Base-by-base conservation (phyloP, 2,113 vertebrate genomes). In the Pampusana beccarii region DNA sequence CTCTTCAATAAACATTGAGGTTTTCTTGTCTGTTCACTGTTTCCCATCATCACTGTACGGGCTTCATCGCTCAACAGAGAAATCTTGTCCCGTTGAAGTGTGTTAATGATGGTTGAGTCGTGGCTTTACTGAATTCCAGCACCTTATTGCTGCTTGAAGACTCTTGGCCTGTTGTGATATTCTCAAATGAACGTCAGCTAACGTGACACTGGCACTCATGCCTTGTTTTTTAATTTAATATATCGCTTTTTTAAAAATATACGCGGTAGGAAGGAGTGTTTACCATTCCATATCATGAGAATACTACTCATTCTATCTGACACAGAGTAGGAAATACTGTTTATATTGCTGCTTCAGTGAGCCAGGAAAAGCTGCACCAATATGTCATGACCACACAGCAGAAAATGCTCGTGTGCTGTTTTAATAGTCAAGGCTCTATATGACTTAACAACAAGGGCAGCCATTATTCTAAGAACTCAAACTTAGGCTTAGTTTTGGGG, bases 341-440 rank as follows among this genome's bases (percentile, higher is more conserved):
- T 94, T 95, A 40, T 80, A 44, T 93, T 94, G 90, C 90, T 94
- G 92, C 94, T 95, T 33, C 86, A 90, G 42, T 73, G 67, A 93
- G 80, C 91, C 80, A 71, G 69, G 56, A 51, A 66, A 58, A 84
- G 17, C 71, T 70, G 51, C 80, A 73, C 88, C 66, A 78, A 86
- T 87, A 67, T 78, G 28, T 80, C 79, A 36, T 26, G 71, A 66
- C 66, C 58, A 17, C 61, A 17, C 58, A 24, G 82, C 77, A 75
- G 80, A 88, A 95, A 88, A 86, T 33, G 34, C 54, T 80, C 73
- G 28, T 13, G 2, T 23, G 33, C 19, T 50, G 4, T 66, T 91
- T 78, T 77, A 54, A 34, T 26, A 90, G 86, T 29, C 23, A 29
- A 17, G 38, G 21, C 62, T 88, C 75, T 66, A 1, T 80, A 8